Base-by-base conservation (phyloP, 2,888 invertebrate genomes). In the Pseudococcus jackbeardsleyi region DNA sequence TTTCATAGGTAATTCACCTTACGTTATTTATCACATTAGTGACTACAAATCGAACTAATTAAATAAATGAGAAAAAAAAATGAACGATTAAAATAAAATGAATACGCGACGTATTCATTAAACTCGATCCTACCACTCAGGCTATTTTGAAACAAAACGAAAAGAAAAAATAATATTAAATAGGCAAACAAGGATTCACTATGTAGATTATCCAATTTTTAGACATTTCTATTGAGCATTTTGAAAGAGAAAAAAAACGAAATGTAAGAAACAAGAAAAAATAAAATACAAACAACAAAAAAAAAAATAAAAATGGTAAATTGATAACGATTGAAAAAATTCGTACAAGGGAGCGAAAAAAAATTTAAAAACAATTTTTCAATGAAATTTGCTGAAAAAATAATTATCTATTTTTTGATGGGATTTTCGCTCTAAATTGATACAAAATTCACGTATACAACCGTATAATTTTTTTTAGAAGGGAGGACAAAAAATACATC, bases 301-400 rank as follows among this genome's bases (percentile, higher is more conserved):
- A 72, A 33, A 33, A 33, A 72, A 72, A 72, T 72, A 72, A 72
- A 72, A 72, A 72, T 72, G 68, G 68, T 72, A 72, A 72, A 33
- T 72, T 42, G 50, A 84, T 50, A 84, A 84, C 48, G 19, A 22
- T 4, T 17, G 3, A 48, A 48, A 46, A 84, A 84, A 48, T 84
- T 50, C 26, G 22, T 15, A 84, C 0, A 50, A 84, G 50, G 42
- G 42, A 15, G 15, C 33, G 11, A 11, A 5, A 19, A 59, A 19
- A 59, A 59, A 59, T 12, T 72, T 72, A 0, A 12, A 12, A 33
- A 72, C 33, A 12, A 19, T 33, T 33, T 33, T 33, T 33, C 3
- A 33, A 1, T 33, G 26, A 33, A 33, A 33, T 33, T 33, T 33
- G 1, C 26, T 3, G 26, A 33, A 33, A 33, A 33, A 33, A 33